Evolutionary conservation across 2,888 invertebrate species (phyloP).

Genomic region (Chaitophorus viminalis): DNA sequence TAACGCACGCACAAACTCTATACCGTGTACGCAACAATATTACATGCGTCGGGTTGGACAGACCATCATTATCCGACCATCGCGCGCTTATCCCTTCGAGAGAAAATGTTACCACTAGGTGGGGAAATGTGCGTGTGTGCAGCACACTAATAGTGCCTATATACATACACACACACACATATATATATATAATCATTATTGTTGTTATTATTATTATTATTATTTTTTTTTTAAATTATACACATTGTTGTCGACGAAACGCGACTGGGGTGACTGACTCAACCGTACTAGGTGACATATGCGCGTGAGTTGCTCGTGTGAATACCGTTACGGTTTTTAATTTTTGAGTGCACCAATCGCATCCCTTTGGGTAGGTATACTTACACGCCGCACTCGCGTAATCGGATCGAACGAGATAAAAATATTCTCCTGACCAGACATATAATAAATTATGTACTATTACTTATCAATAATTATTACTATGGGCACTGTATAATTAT

Average conservation of each 20-base stretch:
- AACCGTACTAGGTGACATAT: conserved; percentile 1
- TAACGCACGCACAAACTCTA: neutral
- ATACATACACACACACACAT: no score
- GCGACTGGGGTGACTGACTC: conserved; percentile 10
- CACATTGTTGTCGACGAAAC: conserved; percentile 21
- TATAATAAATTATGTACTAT: no score
- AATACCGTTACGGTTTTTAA: conserved; percentile 43
- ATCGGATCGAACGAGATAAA: neutral
- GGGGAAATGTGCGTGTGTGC: neutral
- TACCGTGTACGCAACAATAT: neutral
- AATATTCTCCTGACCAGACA: neutral
- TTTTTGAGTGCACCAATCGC: neutral
- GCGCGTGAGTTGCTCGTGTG: neutral
- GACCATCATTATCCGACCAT: neutral
- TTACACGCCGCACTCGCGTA: neutral
- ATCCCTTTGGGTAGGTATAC: no score
- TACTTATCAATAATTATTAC: no score
- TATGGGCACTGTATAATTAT: no score
- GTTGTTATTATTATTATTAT: no score
- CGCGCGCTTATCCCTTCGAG: neutral
- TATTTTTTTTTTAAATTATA: conserved; percentile 39
- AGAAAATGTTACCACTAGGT: neutral
- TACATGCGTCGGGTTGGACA: neutral
- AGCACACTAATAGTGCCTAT: neutral
- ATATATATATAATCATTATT: no score